Conservation (phyloP, 2,888 invertebrate species). For the Ophion ellenae region DNA sequence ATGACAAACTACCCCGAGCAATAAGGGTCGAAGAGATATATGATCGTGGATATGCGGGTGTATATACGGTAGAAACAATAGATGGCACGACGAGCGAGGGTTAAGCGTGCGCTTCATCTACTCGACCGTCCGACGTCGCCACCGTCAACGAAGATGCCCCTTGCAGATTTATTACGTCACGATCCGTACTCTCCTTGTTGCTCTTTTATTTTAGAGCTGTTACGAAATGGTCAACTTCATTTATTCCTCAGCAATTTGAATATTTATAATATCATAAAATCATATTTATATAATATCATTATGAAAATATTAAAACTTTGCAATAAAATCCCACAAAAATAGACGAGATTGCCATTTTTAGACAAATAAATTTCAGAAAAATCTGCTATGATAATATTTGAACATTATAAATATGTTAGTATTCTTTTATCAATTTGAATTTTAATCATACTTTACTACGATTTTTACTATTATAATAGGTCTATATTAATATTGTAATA, state of each 20-base stretch:
- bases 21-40: conserved; percentile 83
- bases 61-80: conserved; percentile 81
- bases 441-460: too few relatives aligned
- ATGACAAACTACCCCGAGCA: conserved; percentile 84
- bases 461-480: too few relatives aligned
- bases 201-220: neutral
- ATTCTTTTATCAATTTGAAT: too few relatives aligned
- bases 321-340: too few relatives aligned
- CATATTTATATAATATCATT: too few relatives aligned
- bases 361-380: too few relatives aligned
- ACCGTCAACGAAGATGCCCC: conserved; percentile 35
- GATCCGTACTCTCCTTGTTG: conserved; percentile 26
- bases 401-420: too few relatives aligned
- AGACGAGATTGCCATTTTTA: too few relatives aligned
- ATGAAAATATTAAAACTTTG: too few relatives aligned
- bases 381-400: too few relatives aligned
- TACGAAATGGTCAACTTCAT: neutral
- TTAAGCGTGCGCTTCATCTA: conserved; percentile 66
- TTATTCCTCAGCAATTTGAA: neutral
- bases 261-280: too few relatives aligned
- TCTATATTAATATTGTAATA: too few relatives aligned
- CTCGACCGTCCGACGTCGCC: conserved; percentile 46
- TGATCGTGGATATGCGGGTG: conserved; percentile 82
- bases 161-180: conserved; percentile 55
- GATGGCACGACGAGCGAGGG: conserved; percentile 73